Conservation (phyloP, 2,797 vertebrate species). For the Pseudocheirus occidentalis region DNA sequence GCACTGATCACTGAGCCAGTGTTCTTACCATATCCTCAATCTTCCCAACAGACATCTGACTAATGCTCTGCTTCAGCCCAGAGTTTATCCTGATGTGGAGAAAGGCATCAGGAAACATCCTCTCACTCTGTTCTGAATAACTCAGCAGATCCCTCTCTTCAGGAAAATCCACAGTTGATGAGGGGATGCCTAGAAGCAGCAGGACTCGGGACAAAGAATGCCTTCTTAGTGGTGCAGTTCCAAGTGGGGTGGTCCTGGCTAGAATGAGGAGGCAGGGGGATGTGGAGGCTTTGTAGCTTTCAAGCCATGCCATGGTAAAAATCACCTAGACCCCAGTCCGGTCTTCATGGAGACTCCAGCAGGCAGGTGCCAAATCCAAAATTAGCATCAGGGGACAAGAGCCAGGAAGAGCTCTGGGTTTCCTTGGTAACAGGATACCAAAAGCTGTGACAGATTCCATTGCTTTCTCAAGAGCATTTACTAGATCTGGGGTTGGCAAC, state of each 20-base stretch:
- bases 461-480: not conserved
- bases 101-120: not conserved
- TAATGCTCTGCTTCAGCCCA: not conserved
- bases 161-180: no score
- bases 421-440: not conserved
- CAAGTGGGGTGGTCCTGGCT: fast-evolving
- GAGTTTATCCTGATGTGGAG: not conserved
- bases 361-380: fast-evolving
- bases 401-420: not conserved
- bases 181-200: no score
- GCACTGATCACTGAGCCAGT: not conserved
- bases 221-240: not conserved
- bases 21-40: not conserved
- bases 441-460: not conserved
- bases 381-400: fast-evolving
- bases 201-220: not conserved
- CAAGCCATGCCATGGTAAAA: no score
- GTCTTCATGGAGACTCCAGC: fast-evolving
- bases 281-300: not conserved
- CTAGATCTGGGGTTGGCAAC: not conserved
- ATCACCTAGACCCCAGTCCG: not conserved
- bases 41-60: not conserved
- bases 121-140: not conserved
- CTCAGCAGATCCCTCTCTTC: not conserved
- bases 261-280: not conserved